Percentiles rank a stretch among this genome's conserved stretches.
phyloP scores from a whole-genome alignment of 2,888 invertebrate genomes.

The Lithophane semibrunnea region DNA sequence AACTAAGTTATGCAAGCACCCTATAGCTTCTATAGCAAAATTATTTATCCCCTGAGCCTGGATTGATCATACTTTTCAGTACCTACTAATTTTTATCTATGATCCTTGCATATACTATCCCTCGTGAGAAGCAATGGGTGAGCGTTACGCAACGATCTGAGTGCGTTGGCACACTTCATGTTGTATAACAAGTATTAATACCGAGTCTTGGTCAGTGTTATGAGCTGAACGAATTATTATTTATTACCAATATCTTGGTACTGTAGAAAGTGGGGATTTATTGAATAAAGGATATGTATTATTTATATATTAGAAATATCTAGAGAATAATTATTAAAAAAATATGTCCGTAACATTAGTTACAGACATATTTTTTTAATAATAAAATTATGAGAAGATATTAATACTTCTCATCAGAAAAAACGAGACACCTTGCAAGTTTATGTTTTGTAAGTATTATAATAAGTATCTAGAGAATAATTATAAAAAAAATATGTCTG shows the following conservation, averaged over 20 bases:
- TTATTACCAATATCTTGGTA: constrained; percentile 6
- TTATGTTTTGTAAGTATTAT: too few species aligned
- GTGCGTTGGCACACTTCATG: constrained; percentile 70
- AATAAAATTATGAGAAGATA: too few species aligned
- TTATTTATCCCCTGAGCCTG: too few species aligned
- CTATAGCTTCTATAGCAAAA: not conserved
- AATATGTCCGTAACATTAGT: too few species aligned
- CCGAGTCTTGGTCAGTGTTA: constrained; percentile 34
- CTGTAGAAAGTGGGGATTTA: constrained; percentile 18
- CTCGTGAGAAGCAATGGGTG: constrained; percentile 64
- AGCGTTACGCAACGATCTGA: constrained; percentile 71
- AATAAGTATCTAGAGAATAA: not conserved
- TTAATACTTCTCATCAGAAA: too few species aligned
- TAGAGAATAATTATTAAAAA: not conserved
- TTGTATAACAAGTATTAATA: constrained; percentile 63
- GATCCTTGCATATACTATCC: constrained; percentile 64
- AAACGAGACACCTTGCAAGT: too few species aligned
- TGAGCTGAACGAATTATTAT: constrained; percentile 37
- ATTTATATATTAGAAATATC: not conserved
- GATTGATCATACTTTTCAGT: too few species aligned
- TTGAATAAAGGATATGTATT: not conserved
- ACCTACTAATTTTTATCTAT: constrained; percentile 40
- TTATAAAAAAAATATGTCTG: not conserved
- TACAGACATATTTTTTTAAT: too few species aligned
- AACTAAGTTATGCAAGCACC: not conserved